Conservation (phyloP, 2,888 invertebrate species). For the Acronicta aceris region DNA sequence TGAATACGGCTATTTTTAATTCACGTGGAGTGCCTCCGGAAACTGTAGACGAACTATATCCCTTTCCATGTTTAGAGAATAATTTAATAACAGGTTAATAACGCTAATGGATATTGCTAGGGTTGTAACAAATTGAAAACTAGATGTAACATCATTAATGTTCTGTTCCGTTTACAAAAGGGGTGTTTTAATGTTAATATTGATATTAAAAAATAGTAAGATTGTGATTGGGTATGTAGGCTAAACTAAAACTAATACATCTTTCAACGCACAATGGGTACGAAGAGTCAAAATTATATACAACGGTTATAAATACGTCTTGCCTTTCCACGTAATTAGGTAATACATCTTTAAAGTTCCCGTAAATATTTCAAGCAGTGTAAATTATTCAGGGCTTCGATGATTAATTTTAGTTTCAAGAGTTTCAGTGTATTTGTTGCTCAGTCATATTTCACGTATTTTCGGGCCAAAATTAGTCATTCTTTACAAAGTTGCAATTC, state of each 20-base stretch:
- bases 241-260: slow-evolving; percentile 16
- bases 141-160: not conserved
- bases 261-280: slow-evolving; percentile 6
- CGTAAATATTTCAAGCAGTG: slow-evolving; percentile 42
- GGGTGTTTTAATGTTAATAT: not conserved
- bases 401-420: slow-evolving; percentile 28
- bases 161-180: not conserved
- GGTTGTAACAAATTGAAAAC: too few species aligned
- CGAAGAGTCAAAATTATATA: slow-evolving; percentile 9
- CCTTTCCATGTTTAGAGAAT: slow-evolving; percentile 12
- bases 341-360: slow-evolving; percentile 26
- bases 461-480: slow-evolving; percentile 8
- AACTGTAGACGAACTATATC: slow-evolving; percentile 4
- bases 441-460: slow-evolving; percentile 16
- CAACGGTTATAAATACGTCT: slow-evolving; percentile 26
- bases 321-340: slow-evolving; percentile 22
- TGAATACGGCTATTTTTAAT: slow-evolving; percentile 31
- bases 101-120: slow-evolving; percentile 16
- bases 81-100: slow-evolving; percentile 23
- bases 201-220: too few species aligned
- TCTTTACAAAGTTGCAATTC: not conserved
- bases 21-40: slow-evolving; percentile 6
- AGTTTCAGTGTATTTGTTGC: slow-evolving; percentile 11
- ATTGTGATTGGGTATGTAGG: not conserved
- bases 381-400: slow-evolving; percentile 4